These are phyloP conservation scores for Chrysolophus pictus DNA, from an alignment of 2,797 vertebrate species.

Conservation along the genomic window DNA sequence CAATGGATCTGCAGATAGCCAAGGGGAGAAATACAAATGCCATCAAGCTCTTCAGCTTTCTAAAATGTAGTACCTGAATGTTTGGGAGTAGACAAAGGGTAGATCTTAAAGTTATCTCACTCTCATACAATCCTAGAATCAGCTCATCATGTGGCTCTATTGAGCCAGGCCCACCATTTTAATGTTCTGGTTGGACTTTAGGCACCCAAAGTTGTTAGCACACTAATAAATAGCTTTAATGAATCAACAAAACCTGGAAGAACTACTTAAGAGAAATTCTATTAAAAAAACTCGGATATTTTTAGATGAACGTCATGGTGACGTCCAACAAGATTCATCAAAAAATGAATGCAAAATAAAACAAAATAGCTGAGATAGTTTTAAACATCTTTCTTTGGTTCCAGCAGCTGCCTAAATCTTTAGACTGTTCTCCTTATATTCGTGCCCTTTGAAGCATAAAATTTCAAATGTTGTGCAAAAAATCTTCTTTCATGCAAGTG, in stretches of 20 bases:
- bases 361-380: neutral
- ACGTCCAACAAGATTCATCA: neutral
- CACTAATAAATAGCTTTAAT: neutral
- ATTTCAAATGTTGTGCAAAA: neutral
- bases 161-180: neutral
- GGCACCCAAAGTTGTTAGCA: neutral
- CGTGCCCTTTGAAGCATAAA: neutral
- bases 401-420: neutral
- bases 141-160: neutral
- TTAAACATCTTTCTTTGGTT: neutral
- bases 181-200: neutral
- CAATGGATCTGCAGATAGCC: neutral
- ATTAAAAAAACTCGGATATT: neutral
- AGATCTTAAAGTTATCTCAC: neutral
- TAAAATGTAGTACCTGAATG: neutral
- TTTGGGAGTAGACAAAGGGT: neutral
- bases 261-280: neutral
- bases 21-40: neutral
- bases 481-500: neutral
- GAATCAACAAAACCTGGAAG: neutral
- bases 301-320: neutral
- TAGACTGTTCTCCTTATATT: accelerated
- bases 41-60: neutral
- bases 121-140: neutral
- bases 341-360: neutral